phyloP scores from a whole-genome alignment of 2,113 vertebrate species.

The Pseudopodoces humilis region DNA sequence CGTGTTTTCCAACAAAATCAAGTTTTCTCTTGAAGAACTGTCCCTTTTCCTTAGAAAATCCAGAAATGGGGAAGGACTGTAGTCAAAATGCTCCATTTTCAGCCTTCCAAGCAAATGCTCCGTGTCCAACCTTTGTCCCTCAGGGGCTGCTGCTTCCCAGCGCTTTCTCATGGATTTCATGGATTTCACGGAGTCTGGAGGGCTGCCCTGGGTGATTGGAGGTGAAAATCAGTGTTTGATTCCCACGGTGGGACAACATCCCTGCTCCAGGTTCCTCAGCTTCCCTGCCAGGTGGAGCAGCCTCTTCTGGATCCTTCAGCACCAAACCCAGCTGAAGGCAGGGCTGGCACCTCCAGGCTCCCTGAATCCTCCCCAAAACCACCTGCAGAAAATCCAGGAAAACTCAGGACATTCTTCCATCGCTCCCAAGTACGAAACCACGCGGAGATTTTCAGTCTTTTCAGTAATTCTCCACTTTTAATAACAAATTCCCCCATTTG shows the following conservation, averaged over 20 bases:
- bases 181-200: not conserved
- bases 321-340: not conserved
- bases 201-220: not conserved
- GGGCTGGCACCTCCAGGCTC: not conserved
- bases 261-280: not conserved
- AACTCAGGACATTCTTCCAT: not conserved
- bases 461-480: not conserved
- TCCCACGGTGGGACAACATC: not conserved
- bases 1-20: not conserved
- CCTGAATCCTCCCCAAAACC: not conserved
- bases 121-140: not conserved
- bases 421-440: not conserved
- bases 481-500: not conserved
- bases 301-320: not conserved
- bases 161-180: not conserved
- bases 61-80: not conserved
- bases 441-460: not conserved
- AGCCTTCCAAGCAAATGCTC: not conserved
- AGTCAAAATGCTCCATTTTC: fast-evolving
- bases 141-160: not conserved
- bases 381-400: not conserved
- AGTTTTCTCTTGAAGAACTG: not conserved
- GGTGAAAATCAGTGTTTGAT: not conserved
- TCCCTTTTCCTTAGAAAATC: not conserved
- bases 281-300: not conserved